Evolutionary conservation across 2,113 vertebrate species (phyloP).

Genomic region (Pungitius pungitius): DNA sequence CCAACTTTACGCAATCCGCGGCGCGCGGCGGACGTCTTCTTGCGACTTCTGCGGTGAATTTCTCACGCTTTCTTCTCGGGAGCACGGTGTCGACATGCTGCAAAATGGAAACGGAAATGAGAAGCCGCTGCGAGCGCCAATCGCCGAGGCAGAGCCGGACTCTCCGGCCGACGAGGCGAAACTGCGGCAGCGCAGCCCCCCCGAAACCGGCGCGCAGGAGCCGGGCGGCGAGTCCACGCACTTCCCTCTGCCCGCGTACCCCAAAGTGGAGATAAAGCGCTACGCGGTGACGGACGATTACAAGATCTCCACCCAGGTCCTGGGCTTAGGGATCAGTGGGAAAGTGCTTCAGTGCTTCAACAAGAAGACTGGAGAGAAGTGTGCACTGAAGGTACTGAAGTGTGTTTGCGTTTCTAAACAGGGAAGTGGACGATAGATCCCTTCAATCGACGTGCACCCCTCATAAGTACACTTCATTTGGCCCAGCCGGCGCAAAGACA

Average conservation of each 20-base stretch:
- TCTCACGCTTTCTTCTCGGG: not conserved
- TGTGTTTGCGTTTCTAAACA: not conserved
- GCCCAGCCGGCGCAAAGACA: not conserved
- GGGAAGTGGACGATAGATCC: not conserved
- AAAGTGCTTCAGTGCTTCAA: constrained; percentile 94
- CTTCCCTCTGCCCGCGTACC: constrained; percentile 72
- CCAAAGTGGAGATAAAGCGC: constrained; percentile 90
- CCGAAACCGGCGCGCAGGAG: constrained; percentile 8
- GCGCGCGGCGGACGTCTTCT: constrained; percentile 30
- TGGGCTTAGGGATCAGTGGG: constrained; percentile 96
- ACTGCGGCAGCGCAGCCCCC: not conserved
- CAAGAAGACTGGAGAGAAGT: constrained; percentile 91
- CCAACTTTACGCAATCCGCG: constrained; percentile 25
- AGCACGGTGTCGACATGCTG: constrained; percentile 70
- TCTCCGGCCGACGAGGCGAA: not conserved
- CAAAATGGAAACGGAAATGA: constrained; percentile 77
- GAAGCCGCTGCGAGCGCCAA: constrained; percentile 44
- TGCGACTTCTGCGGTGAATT: constrained; percentile 18
- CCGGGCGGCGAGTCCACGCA: constrained; percentile 48
- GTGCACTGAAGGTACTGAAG: constrained; percentile 89
- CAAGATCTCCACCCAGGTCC: constrained; percentile 91
- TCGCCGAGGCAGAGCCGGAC: constrained; percentile 51
- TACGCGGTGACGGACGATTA: constrained; percentile 97
- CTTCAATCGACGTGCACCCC: not conserved
- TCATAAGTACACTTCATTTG: not conserved